These are phyloP conservation scores for Lasius fuliginosus DNA, from an alignment of 2,888 invertebrate genomes.

Conservation along the genomic window DNA sequence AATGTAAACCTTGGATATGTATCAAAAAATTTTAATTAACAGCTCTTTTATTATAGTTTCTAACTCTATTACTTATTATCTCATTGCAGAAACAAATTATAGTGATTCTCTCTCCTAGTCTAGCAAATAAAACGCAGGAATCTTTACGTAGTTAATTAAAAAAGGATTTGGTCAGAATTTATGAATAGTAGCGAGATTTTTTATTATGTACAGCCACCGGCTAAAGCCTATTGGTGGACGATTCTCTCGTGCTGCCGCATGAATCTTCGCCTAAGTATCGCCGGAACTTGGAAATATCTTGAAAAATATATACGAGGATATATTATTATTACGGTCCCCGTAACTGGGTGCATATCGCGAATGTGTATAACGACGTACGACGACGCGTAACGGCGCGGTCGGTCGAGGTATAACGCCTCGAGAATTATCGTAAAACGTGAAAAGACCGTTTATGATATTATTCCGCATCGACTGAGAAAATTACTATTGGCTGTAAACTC, in stretches of 20 bases:
- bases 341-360: conserved; percentile 2
- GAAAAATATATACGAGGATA: conserved; percentile 45
- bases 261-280: background rate
- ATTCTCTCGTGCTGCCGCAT: conserved; percentile 38
- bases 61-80: background rate
- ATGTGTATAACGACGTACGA: conserved; percentile 22
- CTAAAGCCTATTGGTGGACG: conserved; percentile 5
- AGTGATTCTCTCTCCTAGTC: background rate
- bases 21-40: background rate
- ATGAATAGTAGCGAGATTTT: conserved; percentile 11
- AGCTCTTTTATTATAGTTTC: background rate
- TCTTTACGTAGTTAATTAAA: conserved; percentile 39
- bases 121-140: background rate
- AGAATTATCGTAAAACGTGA: conserved; percentile 76
- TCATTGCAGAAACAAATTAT: background rate
- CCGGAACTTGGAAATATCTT: conserved; percentile 34
- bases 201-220: conserved; percentile 20
- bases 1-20: background rate
- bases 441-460: conserved; percentile 77
- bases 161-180: conserved; percentile 30
- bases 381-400: conserved; percentile 52
- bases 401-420: conserved; percentile 52
- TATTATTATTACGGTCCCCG: background rate
- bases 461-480: conserved; percentile 71
- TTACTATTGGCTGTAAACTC: conserved; percentile 74